phyloP scores from a whole-genome alignment of 2,113 vertebrate species.

The Brachyhypopomus occidentalis region DNA sequence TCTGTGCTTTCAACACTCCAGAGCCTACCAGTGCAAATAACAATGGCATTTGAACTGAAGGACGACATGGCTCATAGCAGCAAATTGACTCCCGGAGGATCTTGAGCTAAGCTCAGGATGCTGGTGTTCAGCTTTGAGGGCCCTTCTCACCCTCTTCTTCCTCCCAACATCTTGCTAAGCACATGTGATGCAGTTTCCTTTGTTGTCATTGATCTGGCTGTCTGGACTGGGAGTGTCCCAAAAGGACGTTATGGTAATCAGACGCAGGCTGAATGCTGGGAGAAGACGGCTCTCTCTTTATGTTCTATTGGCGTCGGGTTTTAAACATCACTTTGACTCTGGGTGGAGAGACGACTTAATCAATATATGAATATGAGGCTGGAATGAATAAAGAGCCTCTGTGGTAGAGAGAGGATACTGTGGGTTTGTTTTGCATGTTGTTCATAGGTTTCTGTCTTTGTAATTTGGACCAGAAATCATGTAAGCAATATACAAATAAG shows the following conservation, averaged over 20 bases:
- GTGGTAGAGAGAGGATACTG: neutral
- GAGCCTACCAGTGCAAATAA: neutral
- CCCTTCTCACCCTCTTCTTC: slow-evolving; percentile 1
- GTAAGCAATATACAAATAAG: no score
- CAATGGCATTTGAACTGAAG: slow-evolving; percentile 5
- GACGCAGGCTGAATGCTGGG: neutral
- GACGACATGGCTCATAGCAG: neutral
- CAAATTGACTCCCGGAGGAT: neutral
- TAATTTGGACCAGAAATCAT: neutral
- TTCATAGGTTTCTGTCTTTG: neutral
- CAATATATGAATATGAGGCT: neutral
- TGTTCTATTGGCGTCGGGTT: slow-evolving; percentile 1
- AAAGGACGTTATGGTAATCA: slow-evolving; percentile 8
- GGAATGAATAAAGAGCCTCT: neutral
- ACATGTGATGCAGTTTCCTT: slow-evolving; percentile 36
- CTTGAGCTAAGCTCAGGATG: neutral
- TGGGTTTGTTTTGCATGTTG: neutral
- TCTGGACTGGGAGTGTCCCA: neutral
- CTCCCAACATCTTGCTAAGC: slow-evolving; percentile 16
- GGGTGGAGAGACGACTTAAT: neutral
- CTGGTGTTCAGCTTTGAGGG: neutral
- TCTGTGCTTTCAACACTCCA: neutral
- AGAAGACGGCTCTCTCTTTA: neutral
- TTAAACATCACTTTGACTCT: neutral
- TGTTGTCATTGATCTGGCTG: slow-evolving; percentile 35